These are phyloP conservation scores for Glossosoma conforme DNA, from an alignment of 1,140 invertebrate genomes.

Conservation along the genomic window DNA sequence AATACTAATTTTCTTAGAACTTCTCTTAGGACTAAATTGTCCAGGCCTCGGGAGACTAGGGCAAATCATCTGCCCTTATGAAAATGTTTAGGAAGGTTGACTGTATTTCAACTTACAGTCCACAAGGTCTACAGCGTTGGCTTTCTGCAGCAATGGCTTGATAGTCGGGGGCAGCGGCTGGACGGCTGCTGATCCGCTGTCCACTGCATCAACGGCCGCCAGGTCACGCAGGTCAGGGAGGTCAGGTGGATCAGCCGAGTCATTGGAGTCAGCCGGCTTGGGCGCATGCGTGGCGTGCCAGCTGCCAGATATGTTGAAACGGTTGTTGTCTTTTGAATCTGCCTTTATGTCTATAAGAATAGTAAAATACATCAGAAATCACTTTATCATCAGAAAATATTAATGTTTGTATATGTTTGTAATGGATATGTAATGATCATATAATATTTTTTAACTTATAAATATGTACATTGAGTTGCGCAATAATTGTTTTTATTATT, in stretches of 20 bases:
- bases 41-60: background rate
- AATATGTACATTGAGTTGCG: too few species aligned
- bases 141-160: constrained; percentile 26
- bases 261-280: constrained; percentile 7
- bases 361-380: background rate
- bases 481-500: too few species aligned
- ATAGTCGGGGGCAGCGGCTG: constrained; percentile 2
- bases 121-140: constrained; percentile 23
- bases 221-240: constrained; percentile 6
- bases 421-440: too few species aligned
- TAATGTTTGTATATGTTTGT: too few species aligned
- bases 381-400: too few species aligned
- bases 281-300: constrained; percentile 23
- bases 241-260: constrained; percentile 2
- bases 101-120: constrained; percentile 27
- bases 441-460: too few species aligned
- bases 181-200: too few species aligned
- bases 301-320: constrained; percentile 27
- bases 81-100: too few species aligned
- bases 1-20: too few species aligned
- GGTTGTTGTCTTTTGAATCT: constrained; percentile 18
- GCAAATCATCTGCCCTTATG: too few species aligned
- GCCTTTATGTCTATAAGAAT: constrained; percentile 9
- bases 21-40: background rate
- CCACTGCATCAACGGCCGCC: too few species aligned